Evolutionary conservation across 2,888 invertebrate genomes (phyloP).

Genomic region (Drosophila flavopinicola): DNA sequence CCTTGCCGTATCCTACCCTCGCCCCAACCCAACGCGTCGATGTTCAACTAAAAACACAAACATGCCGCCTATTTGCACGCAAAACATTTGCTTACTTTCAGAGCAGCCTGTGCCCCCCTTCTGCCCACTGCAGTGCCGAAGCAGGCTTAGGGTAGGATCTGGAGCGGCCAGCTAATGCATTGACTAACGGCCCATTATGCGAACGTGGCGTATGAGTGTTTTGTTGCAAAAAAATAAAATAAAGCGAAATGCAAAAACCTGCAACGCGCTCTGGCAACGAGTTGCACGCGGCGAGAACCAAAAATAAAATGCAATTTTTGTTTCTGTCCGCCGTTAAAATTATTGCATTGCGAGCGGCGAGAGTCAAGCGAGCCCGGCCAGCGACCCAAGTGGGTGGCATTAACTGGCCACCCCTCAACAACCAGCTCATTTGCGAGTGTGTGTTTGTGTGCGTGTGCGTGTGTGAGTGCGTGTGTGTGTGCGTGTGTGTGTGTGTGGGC

Average conservation of each 20-base stretch:
- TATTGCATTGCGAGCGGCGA: constrained; percentile 58
- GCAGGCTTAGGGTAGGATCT: constrained; percentile 3
- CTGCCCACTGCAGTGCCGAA: constrained; percentile 5
- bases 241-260: constrained; percentile 45
- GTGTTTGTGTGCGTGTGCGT: constrained; percentile 27
- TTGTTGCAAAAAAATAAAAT: constrained; percentile 30
- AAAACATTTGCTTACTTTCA: constrained; percentile 44
- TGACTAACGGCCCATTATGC: constrained; percentile 73
- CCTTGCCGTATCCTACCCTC: not conserved
- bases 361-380: constrained; percentile 21
- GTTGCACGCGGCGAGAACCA: constrained; percentile 54
- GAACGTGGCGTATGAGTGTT: constrained; percentile 48
- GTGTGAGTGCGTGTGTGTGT: constrained; percentile 24
- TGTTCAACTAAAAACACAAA: constrained; percentile 27
- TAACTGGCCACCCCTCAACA: constrained; percentile 47
- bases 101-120: not conserved
- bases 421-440: constrained; percentile 35
- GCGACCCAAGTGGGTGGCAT: constrained; percentile 67
- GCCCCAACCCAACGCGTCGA: too few species aligned
- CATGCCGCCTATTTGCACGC: constrained; percentile 41
- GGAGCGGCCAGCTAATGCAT: constrained; percentile 66
- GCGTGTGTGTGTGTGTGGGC: constrained; percentile 35
- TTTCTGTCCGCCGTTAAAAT: constrained; percentile 71
- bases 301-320: constrained; percentile 81
- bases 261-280: constrained; percentile 29